phyloP scores from a whole-genome alignment of 2,113 vertebrate genomes.

The Platichthys stellatus region DNA sequence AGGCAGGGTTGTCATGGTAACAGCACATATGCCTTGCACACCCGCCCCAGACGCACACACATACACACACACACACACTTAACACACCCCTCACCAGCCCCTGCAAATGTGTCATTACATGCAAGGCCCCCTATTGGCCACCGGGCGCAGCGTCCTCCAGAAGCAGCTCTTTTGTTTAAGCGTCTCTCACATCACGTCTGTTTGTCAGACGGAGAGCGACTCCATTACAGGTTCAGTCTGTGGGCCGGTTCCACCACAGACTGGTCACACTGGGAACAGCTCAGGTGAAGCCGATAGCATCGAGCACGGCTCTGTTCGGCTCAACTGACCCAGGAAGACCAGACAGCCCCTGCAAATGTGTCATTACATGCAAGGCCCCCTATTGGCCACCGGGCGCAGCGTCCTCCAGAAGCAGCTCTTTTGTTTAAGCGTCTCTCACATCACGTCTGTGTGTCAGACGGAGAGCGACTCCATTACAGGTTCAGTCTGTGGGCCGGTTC shows the following conservation, averaged over 20 bases:
- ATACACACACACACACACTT: neutral
- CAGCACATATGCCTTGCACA: slow-evolving; percentile 64
- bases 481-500: neutral
- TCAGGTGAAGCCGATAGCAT: neutral
- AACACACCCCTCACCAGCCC: slow-evolving; percentile 9
- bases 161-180: slow-evolving; percentile 62
- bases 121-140: slow-evolving; percentile 60
- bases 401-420: slow-evolving; percentile 51
- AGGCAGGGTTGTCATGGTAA: slow-evolving; percentile 68
- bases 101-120: slow-evolving; percentile 66
- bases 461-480: slow-evolving; percentile 40
- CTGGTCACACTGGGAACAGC: neutral
- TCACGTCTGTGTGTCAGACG: slow-evolving; percentile 38
- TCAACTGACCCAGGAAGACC: neutral
- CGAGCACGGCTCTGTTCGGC: neutral
- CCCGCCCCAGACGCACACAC: slow-evolving; percentile 16
- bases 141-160: slow-evolving; percentile 22
- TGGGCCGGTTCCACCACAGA: neutral
- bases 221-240: slow-evolving; percentile 38
- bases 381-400: slow-evolving; percentile 49
- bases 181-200: slow-evolving; percentile 29
- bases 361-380: slow-evolving; percentile 62
- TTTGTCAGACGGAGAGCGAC: slow-evolving; percentile 31
- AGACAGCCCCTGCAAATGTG: slow-evolving; percentile 53
- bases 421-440: slow-evolving; percentile 52